Base-by-base conservation (phyloP, 2,113 vertebrate species). In the Proteles cristata region DNA sequence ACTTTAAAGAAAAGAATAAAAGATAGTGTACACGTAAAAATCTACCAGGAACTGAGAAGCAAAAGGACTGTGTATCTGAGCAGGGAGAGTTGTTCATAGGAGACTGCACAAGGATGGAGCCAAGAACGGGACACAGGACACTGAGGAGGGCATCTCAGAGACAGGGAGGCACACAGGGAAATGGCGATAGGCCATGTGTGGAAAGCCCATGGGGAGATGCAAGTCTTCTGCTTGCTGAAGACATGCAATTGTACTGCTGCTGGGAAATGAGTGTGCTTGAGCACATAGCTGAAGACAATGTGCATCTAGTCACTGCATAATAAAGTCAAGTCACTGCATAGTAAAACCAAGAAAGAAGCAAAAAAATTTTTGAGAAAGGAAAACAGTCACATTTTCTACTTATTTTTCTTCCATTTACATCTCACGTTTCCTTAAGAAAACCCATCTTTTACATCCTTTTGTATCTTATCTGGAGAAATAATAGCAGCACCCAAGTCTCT, bases 371-470 rank as follows among this genome's bases (percentile, higher is more conserved):
- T 81, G 31, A 88, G 71, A 94, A 93, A 66, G 65, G 31, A 65
- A 94, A 94, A 31, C 91, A 73, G 69, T 84, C 77, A 97, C 69
- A 83, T 97, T 93, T 88, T 61, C 48, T 95, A n/a, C 15, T 97
- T 81, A 86, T 82, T 96, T 96, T 91, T 96, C 93, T 97, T 97
- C 94, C 91, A 96, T 97, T 98, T 97, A 33, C 90, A 86, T 83
- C 90, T 97, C 69, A 86, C 85, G 48, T 84, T 96, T 96, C 61
- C 58, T 84, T 84, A 82, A 96, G 94, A 89, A 97, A 97, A 97
- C 53, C 71, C 63, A 66, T 90, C 17, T 88, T 96, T 93, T 63
- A 80, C 50, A 74, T 87, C 8, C 15, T 23, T n/a, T 1, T 5
- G 9, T 61, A 73, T 96, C 84, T 69, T 65, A 69, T 50, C 66